Conservation (phyloP, 1,140 invertebrate species). For the Heterodera carotae region DNA sequence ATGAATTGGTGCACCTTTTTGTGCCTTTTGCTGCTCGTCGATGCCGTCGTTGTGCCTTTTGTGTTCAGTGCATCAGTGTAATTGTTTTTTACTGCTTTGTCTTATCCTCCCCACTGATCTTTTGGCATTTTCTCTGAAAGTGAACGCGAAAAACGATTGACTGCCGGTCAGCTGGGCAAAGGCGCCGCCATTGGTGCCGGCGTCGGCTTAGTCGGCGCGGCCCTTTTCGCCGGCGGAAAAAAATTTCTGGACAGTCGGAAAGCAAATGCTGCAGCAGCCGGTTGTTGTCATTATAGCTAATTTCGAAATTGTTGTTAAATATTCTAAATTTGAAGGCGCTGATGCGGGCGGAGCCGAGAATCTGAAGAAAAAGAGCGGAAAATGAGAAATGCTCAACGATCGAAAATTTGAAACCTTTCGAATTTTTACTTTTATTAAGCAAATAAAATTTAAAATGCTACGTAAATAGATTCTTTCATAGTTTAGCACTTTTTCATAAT, state of each 20-base stretch:
- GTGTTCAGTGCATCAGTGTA: neutral
- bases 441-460: too few relatives aligned
- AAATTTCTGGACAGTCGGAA: neutral
- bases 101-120: neutral
- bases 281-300: too few relatives aligned
- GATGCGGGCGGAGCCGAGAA: neutral
- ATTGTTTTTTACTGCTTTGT: neutral
- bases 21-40: neutral
- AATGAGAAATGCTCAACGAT: neutral
- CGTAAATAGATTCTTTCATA: too few relatives aligned
- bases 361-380: neutral
- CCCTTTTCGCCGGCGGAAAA: neutral
- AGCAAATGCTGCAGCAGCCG: neutral
- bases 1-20: neutral
- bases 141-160: neutral
- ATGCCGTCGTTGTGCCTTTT: neutral
- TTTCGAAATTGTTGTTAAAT: neutral
- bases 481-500: too few relatives aligned
- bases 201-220: neutral
- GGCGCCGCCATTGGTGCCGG: neutral
- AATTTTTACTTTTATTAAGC: too few relatives aligned
- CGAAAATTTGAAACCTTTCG: too few relatives aligned
- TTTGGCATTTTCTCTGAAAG: neutral
- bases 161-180: neutral
- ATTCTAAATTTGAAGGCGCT: neutral